Percentiles rank a stretch among this genome's conserved stretches.
Evolutionary conservation across 1,140 invertebrate genomes (phyloP).

Genomic region (Bombus waltoni): DNA sequence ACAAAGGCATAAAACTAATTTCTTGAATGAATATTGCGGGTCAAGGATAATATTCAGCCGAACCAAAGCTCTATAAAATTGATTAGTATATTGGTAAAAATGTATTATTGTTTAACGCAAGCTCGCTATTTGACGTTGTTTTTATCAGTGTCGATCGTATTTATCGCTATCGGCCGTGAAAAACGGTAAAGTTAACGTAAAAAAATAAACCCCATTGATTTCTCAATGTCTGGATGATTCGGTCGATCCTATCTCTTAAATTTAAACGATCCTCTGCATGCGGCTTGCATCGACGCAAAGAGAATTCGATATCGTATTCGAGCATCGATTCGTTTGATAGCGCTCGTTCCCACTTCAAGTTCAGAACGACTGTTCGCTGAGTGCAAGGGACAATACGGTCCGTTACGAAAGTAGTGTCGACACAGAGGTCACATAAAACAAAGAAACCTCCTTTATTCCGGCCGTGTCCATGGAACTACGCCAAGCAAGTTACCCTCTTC

Average conservation of each 20-base stretch:
- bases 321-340: background rate
- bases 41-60: too few species aligned
- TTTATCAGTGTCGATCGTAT: too few species aligned
- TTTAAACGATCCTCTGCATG: too few species aligned
- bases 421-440: conserved; percentile 2
- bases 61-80: too few species aligned
- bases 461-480: background rate
- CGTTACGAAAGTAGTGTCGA: background rate
- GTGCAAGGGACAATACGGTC: background rate
- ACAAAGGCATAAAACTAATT: background rate
- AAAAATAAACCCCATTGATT: too few species aligned
- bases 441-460: conserved; percentile 13
- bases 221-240: too few species aligned
- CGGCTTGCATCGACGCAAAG: background rate
- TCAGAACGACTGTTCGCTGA: background rate
- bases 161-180: too few species aligned
- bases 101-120: too few species aligned
- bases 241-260: too few species aligned
- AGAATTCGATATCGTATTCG: background rate
- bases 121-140: too few species aligned
- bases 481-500: background rate
- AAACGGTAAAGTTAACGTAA: too few species aligned
- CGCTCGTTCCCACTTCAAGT: background rate
- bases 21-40: background rate
- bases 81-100: too few species aligned